A percentile compares a stretch with the other conserved stretches of the same genome.
These are phyloP conservation scores for Drymodes brunneopygia DNA, from an alignment of 2,113 vertebrate genomes.

Conservation along the genomic window DNA sequence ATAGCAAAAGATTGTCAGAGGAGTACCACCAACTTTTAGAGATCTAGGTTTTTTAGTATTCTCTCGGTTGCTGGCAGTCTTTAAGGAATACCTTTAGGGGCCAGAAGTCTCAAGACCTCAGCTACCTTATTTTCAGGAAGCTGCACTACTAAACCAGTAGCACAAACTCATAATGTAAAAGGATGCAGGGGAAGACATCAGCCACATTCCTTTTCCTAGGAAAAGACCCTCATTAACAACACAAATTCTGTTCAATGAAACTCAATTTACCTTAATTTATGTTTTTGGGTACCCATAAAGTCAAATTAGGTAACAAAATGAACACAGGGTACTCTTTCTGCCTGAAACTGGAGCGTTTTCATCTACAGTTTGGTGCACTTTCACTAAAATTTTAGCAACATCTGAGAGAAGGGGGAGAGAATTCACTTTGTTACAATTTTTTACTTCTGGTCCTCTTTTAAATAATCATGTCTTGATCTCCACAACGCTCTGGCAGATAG, in stretches of 20 bases:
- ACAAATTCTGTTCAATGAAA: neutral
- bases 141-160: neutral
- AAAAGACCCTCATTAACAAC: neutral
- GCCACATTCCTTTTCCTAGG: neutral
- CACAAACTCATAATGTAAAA: neutral
- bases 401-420: neutral
- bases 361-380: neutral
- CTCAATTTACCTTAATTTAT: neutral
- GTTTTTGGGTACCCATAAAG: neutral
- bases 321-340: neutral
- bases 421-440: neutral
- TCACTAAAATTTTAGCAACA: neutral
- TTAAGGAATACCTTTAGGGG: neutral
- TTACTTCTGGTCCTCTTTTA: neutral
- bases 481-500: neutral
- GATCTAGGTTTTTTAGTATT: neutral
- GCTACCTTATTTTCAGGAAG: neutral
- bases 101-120: neutral
- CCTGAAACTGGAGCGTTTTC: neutral
- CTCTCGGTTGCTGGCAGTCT: neutral
- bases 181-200: neutral
- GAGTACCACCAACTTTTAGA: neutral
- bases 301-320: neutral
- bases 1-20: neutral
- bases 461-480: neutral